These are phyloP conservation scores for Pteronura brasiliensis DNA, from an alignment of 2,113 vertebrate species.

Conservation along the genomic window DNA sequence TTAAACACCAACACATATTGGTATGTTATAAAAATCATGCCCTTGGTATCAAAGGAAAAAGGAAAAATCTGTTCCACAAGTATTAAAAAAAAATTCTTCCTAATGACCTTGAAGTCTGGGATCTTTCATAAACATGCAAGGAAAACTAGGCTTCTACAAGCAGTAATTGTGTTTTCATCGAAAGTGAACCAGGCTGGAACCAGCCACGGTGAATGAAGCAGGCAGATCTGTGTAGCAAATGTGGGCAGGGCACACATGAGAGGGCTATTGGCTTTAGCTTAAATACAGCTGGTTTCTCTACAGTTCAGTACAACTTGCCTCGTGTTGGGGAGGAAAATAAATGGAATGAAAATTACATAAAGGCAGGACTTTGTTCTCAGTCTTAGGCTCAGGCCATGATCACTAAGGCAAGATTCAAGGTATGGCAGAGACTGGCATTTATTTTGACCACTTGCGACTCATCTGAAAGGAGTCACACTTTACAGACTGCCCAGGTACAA, in stretches of 20 bases:
- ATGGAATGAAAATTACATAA: background rate
- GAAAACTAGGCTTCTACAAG: background rate
- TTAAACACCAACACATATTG: background rate
- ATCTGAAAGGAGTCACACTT: background rate
- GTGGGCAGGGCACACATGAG: too few relatives aligned
- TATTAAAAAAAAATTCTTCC: background rate
- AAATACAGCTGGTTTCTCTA: background rate
- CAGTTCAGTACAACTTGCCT: background rate
- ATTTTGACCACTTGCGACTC: background rate
- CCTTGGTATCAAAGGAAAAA: slow-evolving; percentile 13
- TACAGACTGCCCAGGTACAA: background rate
- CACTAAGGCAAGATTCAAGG: background rate
- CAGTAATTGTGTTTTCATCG: background rate
- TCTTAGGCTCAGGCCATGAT: background rate
- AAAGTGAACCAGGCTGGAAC: background rate
- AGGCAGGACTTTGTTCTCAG: background rate
- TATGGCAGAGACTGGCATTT: background rate
- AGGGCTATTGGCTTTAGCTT: background rate
- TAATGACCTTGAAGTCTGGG: background rate
- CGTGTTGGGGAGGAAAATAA: background rate
- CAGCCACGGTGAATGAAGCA: background rate
- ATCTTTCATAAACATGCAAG: background rate
- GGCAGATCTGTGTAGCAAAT: background rate
- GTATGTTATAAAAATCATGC: background rate
- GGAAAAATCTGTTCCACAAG: background rate